Evolutionary conservation across 1,140 invertebrate species (phyloP).

Genomic region (Drosophila novamexicana): DNA sequence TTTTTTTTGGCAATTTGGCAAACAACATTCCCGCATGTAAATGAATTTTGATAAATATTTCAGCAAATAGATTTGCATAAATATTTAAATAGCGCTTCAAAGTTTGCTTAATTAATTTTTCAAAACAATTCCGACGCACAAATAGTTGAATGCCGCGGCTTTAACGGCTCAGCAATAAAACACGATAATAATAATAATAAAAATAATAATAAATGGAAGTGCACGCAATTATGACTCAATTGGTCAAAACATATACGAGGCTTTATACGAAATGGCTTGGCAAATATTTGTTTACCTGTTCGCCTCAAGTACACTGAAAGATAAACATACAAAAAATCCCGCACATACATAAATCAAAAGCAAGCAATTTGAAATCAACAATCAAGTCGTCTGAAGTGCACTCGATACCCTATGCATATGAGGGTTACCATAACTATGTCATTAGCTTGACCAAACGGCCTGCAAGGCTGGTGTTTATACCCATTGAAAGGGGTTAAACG

Average conservation of each 20-base stretch:
- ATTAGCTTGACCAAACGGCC: not conserved
- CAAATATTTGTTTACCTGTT: slow-evolving; percentile 58
- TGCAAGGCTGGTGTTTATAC: not conserved
- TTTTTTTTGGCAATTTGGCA: not conserved
- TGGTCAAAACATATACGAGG: slow-evolving; percentile 45
- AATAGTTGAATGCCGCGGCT: no score
- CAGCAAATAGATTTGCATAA: slow-evolving; percentile 24
- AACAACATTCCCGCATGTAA: slow-evolving; percentile 8
- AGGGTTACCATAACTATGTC: not conserved
- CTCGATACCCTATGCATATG: slow-evolving; percentile 24
- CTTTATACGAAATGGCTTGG: slow-evolving; percentile 52
- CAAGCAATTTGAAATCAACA: slow-evolving; percentile 47
- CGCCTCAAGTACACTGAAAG: slow-evolving; percentile 44
- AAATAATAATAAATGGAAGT: slow-evolving; percentile 25
- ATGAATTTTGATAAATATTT: slow-evolving; percentile 22
- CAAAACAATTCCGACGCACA: not conserved
- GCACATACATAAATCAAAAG: slow-evolving; percentile 30
- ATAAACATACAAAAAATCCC: slow-evolving; percentile 12
- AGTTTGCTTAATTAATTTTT: slow-evolving; percentile 5
- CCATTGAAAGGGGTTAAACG: not conserved
- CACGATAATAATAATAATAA: not conserved
- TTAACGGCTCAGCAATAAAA: not conserved
- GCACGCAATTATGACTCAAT: slow-evolving; percentile 52
- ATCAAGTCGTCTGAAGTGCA: slow-evolving; percentile 30
- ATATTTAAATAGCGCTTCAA: slow-evolving; percentile 21